Evolutionary conservation across 2,888 invertebrate species (phyloP), one percentile per base, ranked within the genome.

Genomic region (Hypomecis atomaria): DNA sequence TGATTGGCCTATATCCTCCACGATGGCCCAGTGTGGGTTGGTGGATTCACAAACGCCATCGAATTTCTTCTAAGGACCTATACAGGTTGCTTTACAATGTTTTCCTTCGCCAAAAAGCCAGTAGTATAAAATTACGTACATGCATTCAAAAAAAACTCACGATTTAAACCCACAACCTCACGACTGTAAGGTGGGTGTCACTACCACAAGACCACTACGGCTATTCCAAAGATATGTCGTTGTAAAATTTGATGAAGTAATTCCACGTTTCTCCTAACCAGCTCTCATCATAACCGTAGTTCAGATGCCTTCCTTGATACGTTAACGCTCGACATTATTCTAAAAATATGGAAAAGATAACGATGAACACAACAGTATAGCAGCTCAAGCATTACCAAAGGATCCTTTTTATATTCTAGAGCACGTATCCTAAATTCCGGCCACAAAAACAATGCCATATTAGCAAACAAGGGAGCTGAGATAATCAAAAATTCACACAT

Each of bases 401-500:
- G 56, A 64, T 69, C 60, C 52, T 61, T 63, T 67, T 67, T 67
- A 64, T 65, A 69, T 67, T 70, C 65, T 68, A 60, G 54, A 62
- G 59, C 68, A 71, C 68, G 66, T 64, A 64, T 43, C 52, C 59
- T 59, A 66, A 71, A 68, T 71, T 70, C 62, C 55, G 55, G 58
- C 63, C 63, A 59, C 67, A 72, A 69, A 70, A 73, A 73, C 71
- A 70, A 73, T 66, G 65, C 61, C 65, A 69, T 65, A 71, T 71
- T 71, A 71, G 65, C 69, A 72, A 72, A 72, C 70, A 72, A 70
- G 67, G 67, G 56, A 59, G 68, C 48, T 62, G 59, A 66, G 65
- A 69, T 72, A 72, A 72, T 72, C 70, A 73, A 73, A 71, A 73
- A 70, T 71, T 71, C 66, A 75, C 73, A 71, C 70, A 67, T 71